Evolutionary conservation across 2,113 vertebrate species (phyloP), one percentile per base, ranked within the genome.

Genomic region (Ailuropoda melanoleuca): DNA sequence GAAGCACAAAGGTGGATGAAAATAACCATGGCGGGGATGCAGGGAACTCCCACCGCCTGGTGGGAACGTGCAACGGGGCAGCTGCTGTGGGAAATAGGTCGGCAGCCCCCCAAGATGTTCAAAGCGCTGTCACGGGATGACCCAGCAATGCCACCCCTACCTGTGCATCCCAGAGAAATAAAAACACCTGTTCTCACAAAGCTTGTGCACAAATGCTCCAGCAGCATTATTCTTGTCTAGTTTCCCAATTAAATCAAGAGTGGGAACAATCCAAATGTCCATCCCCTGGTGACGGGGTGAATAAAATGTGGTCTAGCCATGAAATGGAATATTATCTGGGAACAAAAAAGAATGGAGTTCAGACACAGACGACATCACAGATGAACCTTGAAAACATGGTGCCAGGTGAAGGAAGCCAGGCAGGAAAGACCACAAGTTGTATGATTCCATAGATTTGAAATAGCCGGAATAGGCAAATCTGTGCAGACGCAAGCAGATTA

Each of bases 231-330:
- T 50, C 62, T 14, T 26, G 13, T 24, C 24, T 3, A 4, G 7
- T 29, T 34, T 86, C 55, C 18, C 37, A 50, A 53, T 14, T 1
- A 37, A 23, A 14, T 0, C 24, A 77, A 50, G 53, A 31, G 4
- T 17, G 58, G 53, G 26, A 39, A 4, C 4, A 26, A n/a, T 10
- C 75, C 64, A 53, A 56, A 50, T 1, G 34, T n/a, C 26, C 37
- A 1, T 34, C 0, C 1, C 3, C 2, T n/a, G 34, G 9, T 1
- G 31, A 86, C 15, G 0, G 23, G 37, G 13, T 34, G 26, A 34
- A 23, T 43, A 12, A 90, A 90, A 60, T 10, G 29, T 26, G 58
- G 68, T 10, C 2, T 23, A 26, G 9, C 23, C n/a, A 74, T 4
- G 31, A 50, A 29, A 39, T 15, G n/a, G 6, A 74, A 26, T 4